These are phyloP conservation scores for Fopius arisanus DNA, from an alignment of 1,140 invertebrate genomes.

Conservation along the genomic window DNA sequence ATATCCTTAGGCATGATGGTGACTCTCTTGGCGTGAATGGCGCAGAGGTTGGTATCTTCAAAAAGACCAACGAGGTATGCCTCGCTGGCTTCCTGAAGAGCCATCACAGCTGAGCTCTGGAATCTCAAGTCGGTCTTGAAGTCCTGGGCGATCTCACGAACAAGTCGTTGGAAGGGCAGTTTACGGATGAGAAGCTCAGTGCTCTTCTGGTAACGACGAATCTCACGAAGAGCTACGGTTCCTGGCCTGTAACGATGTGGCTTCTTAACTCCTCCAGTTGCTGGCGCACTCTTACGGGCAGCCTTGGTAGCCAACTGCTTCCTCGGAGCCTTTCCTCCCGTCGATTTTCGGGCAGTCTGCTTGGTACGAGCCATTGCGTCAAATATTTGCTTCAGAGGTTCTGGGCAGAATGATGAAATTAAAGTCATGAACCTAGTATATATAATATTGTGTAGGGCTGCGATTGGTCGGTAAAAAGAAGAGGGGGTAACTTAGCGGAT, in stretches of 20 bases:
- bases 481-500: too few species aligned
- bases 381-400: not conserved
- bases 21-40: too few species aligned
- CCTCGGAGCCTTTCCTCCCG: not conserved
- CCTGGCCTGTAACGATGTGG: too few species aligned
- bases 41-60: not conserved
- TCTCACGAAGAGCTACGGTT: too few species aligned
- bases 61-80: not conserved
- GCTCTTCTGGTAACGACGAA: too few species aligned
- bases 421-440: not conserved
- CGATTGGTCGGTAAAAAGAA: too few species aligned
- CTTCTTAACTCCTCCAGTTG: too few species aligned
- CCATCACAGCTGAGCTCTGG: conserved; percentile 1
- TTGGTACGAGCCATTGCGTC: not conserved
- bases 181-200: too few species aligned
- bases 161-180: too few species aligned
- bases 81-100: not conserved
- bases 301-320: too few species aligned
- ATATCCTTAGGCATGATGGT: too few species aligned
- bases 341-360: not conserved
- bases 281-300: too few species aligned
- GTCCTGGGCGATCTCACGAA: conserved; percentile 1
- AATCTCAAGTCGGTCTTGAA: conserved; percentile 1
- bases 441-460: not conserved
- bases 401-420: not conserved